Percentiles rank a stretch among this genome's conserved stretches.
Evolutionary conservation across 2,797 vertebrate genomes (phyloP).

Genomic region (Furcifer pardalis): DNA sequence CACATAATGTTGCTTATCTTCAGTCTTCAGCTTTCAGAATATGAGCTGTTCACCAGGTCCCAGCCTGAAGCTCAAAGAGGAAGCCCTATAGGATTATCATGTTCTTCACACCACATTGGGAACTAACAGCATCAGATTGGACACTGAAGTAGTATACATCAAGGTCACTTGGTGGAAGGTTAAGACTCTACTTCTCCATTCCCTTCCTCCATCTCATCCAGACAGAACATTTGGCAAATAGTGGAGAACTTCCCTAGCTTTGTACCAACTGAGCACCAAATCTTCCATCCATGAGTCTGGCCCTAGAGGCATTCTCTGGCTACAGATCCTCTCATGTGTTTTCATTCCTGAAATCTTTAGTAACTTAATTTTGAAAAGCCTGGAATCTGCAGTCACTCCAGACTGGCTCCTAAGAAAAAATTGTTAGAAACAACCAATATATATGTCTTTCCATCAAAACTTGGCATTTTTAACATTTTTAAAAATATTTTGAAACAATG

Average conservation of each 20-base stretch:
- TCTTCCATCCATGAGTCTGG: not conserved
- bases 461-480: constrained; percentile 18
- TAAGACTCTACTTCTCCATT: not conserved
- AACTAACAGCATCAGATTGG: not conserved
- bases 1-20: not conserved
- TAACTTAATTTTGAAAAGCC: constrained; percentile 64
- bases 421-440: constrained; percentile 54
- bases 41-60: not conserved
- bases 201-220: not conserved
- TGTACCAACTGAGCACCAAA: not conserved
- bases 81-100: not conserved
- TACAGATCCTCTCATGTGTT: not conserved
- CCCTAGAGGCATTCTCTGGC: not conserved
- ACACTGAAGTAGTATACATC: not conserved
- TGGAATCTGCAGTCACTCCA: constrained; percentile 50
- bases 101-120: too few species aligned
- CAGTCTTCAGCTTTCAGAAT: not conserved
- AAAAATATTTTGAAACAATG: constrained; percentile 40
- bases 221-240: not conserved
- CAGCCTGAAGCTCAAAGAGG: not conserved
- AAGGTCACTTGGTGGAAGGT: not conserved
- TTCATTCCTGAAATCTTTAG: constrained; percentile 61
- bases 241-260: not conserved
- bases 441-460: constrained; percentile 61
- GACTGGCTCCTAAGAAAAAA: constrained; percentile 52